Percentiles rank a stretch among this genome's conserved stretches.
Evolutionary conservation across 2,797 vertebrate genomes (phyloP).

Genomic region (Oreochromis mossambicus): DNA sequence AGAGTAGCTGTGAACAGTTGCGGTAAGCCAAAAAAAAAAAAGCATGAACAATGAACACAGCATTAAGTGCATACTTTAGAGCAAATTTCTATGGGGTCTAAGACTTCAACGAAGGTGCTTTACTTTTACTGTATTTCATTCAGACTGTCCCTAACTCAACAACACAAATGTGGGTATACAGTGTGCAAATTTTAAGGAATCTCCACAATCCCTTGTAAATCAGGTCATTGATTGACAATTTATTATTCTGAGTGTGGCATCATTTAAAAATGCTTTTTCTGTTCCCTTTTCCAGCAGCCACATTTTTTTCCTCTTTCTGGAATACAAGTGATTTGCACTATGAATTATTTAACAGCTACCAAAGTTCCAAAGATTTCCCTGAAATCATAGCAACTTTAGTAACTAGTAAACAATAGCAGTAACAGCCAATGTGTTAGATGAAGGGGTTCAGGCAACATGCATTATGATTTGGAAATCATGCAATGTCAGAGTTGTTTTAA

Average conservation of each 20-base stretch:
- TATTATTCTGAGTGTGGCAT: background rate
- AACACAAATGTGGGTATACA: background rate
- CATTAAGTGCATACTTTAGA: background rate
- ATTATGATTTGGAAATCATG: background rate
- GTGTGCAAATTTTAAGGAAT: background rate
- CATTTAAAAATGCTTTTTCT: background rate
- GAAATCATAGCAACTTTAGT: background rate
- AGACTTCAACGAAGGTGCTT: background rate
- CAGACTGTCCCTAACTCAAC: slow-evolving; percentile 56
- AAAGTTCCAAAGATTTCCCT: background rate
- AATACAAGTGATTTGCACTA: background rate
- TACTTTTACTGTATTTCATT: background rate
- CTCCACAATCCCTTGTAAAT: background rate
- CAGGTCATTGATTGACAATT: background rate
- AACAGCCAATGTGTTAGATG: background rate
- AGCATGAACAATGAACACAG: background rate
- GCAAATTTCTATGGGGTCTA: background rate
- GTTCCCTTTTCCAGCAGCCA: background rate
- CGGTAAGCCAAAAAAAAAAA: background rate
- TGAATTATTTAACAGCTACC: background rate
- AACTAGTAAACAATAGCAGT: background rate
- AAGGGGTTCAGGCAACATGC: background rate
- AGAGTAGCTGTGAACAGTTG: background rate
- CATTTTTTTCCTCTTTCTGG: background rate
- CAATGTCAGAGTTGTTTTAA: background rate